Conservation (phyloP, 2,888 invertebrate genomes). For the Ptilodon capucinus region DNA sequence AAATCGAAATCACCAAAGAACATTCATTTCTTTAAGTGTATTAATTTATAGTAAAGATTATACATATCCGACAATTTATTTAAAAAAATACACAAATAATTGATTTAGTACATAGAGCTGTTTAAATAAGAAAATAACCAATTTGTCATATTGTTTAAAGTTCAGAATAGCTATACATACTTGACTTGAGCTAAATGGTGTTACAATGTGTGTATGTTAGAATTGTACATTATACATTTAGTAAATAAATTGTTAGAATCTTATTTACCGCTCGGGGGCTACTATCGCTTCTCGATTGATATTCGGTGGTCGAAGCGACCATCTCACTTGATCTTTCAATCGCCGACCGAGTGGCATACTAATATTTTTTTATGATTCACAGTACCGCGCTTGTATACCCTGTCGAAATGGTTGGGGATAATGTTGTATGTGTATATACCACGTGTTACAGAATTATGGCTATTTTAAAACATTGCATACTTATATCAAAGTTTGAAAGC, state of each 20-base stretch:
- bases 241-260: not conserved
- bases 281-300: not conserved
- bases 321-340: too few species aligned
- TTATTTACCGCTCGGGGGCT: not conserved
- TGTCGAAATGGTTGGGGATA: too few species aligned
- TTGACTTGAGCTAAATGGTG: not conserved
- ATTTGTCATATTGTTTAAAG: not conserved
- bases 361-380: too few species aligned
- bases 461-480: too few species aligned
- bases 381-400: too few species aligned
- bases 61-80: conserved; percentile 20
- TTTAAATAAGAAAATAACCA: not conserved
- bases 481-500: too few species aligned
- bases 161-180: not conserved
- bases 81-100: conserved; percentile 11
- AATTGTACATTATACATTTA: not conserved
- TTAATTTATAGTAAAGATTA: conserved; percentile 25
- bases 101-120: not conserved
- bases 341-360: too few species aligned
- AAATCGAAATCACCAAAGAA: conserved; percentile 41
- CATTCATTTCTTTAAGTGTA: too few species aligned
- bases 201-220: not conserved
- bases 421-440: too few species aligned
- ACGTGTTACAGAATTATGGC: too few species aligned
- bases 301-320: too few species aligned